Evolutionary conservation across 2,888 invertebrate genomes (phyloP).

Genomic region (Caenorhabditis drosophilae): DNA sequence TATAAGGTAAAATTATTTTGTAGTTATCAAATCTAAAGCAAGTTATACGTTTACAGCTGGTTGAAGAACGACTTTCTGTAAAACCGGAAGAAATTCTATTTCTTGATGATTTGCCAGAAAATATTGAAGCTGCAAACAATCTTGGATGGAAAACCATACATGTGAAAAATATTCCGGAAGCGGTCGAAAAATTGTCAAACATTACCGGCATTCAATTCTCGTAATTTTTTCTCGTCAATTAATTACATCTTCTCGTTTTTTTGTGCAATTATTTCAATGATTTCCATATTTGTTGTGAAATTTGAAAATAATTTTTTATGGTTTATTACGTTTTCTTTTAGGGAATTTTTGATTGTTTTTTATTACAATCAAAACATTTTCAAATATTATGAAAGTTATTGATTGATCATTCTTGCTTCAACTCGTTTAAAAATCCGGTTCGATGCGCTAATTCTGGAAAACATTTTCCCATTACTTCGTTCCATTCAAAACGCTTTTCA

Average conservation of each 20-base stretch:
- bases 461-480: slow-evolving; percentile 39
- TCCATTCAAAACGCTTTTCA: slow-evolving; percentile 38
- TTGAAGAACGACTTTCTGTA: slow-evolving; percentile 29
- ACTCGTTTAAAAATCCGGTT: slow-evolving; percentile 37
- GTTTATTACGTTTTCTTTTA: no score
- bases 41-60: slow-evolving; percentile 30
- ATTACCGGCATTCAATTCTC: slow-evolving; percentile 17
- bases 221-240: no score
- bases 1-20: slow-evolving; percentile 31
- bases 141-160: slow-evolving; percentile 53
- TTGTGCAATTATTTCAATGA: background rate
- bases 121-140: slow-evolving; percentile 50
- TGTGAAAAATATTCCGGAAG: slow-evolving; percentile 24
- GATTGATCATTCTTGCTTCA: no score
- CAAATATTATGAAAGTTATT: no score
- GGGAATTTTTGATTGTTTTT: background rate
- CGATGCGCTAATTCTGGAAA: slow-evolving; percentile 43
- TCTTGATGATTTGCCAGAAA: slow-evolving; percentile 51
- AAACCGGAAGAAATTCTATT: slow-evolving; percentile 49
- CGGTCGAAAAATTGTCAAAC: slow-evolving; percentile 13
- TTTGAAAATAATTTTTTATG: no score
- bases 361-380: background rate
- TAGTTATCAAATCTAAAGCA: background rate
- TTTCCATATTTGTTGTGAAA: no score
- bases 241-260: no score